Base-by-base conservation (phyloP, 2,888 invertebrate genomes). In the Cephonodes hylas region DNA sequence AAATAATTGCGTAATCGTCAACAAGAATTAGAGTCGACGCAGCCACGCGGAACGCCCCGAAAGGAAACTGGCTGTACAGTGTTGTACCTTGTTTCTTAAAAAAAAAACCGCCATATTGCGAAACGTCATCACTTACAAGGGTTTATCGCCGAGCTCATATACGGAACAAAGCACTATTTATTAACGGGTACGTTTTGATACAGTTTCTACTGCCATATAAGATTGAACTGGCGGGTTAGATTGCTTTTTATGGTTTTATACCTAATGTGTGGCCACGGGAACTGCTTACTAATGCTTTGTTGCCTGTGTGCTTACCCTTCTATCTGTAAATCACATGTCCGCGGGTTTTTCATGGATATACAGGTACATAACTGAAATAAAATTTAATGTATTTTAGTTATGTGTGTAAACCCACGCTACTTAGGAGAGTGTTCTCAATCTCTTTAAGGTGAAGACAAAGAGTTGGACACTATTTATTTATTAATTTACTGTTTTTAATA, bases 21-120 rank as follows among this genome's bases (percentile, higher is more conserved):
- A 10, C 18, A 20, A 31, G 53, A 53, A 53, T 53, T 53, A 10
- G 27, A 53, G n/a, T 53, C 53, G 31, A 18, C 18, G 53, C 18
- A 53, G 8, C 53, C 53, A 53, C 53, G 53, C 53, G 53, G 53
- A 53, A 53, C 53, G 27, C 53, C 31, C 53, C 5, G 18, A 31
- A 53, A 53, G 53, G 53, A 53, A 53, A 53, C 53, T 53, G 18
- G 53, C 31, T 31, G 53, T 31, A 53, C 18, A 15, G 31, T 10
- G 53, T 4, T 18, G 18, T 53, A 18, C 53, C 53, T 53, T 53
- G 53, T 53, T 8, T 53, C 18, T 10, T 3, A 31, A 8, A 18
- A 18, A 53, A 53, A 53, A 53, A 53, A 27, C 25, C 4, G 1
- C 53, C 53, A 18, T 20, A 18, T 31, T 10, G 27, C 18, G 53